These are phyloP conservation scores for Sarcoramphus papa DNA, from an alignment of 2,797 vertebrate species.

Conservation along the genomic window DNA sequence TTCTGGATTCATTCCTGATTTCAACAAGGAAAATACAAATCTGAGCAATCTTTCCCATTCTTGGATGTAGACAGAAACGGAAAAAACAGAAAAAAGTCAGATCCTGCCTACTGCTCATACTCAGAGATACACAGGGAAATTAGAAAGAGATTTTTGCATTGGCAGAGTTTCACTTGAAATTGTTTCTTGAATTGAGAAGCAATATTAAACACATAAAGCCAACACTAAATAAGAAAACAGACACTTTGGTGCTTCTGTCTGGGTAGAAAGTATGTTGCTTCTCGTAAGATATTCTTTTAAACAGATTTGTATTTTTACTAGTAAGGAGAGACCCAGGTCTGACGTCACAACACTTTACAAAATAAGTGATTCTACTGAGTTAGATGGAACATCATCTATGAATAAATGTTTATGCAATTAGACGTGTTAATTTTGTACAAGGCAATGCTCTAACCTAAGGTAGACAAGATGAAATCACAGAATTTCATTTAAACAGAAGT, in stretches of 20 bases:
- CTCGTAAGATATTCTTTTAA: background rate
- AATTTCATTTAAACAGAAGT: background rate
- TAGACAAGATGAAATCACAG: background rate
- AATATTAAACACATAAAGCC: background rate
- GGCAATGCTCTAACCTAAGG: background rate
- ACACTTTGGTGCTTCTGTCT: background rate
- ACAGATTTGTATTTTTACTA: background rate
- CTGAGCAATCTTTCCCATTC: background rate
- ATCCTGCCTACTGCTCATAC: background rate
- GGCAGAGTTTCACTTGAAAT: background rate
- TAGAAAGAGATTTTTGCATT: background rate
- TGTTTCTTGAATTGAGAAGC: background rate
- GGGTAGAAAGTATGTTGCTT: background rate
- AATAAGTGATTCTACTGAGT: background rate
- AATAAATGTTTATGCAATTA: constrained; percentile 5
- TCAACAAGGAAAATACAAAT: background rate
- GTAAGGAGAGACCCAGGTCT: background rate
- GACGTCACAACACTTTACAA: background rate
- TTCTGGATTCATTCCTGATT: background rate
- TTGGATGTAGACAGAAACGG: background rate
- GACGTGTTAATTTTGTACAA: background rate
- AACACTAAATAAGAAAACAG: background rate
- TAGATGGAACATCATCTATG: background rate
- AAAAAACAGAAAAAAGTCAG: background rate
- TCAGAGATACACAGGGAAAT: background rate